A percentile compares a stretch with the other conserved stretches of the same genome.
phyloP scores from a whole-genome alignment of 2,113 vertebrate species.

The Nothoprocta pentlandii region DNA sequence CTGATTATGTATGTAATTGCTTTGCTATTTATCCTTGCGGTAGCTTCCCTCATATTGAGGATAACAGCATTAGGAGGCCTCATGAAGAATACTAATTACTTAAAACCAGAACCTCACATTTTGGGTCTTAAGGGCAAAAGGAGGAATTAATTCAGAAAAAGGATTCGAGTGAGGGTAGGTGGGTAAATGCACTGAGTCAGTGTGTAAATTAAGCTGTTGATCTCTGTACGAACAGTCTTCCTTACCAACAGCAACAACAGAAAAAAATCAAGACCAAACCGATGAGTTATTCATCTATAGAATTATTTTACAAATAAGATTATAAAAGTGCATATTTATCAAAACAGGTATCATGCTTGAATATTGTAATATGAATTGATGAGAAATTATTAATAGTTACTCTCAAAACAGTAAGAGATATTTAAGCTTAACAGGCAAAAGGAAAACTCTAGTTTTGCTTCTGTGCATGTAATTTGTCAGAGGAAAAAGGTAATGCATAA shows the following conservation, averaged over 20 bases:
- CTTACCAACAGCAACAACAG: not conserved
- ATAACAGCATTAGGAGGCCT: not conserved
- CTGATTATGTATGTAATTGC: conserved; percentile 38
- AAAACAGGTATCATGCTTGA: not conserved
- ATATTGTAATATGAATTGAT: not conserved
- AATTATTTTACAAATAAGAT: not conserved
- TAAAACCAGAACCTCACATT: conserved; percentile 41
- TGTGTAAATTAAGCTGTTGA: not conserved
- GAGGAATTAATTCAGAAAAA: conserved; percentile 27
- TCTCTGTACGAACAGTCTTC: not conserved
- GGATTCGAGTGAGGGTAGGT: not conserved
- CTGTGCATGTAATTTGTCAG: conserved; percentile 33
- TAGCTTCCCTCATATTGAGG: not conserved
- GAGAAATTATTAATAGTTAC: not conserved
- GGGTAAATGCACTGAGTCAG: not conserved
- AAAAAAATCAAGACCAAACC: not conserved
- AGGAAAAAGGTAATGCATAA: not conserved
- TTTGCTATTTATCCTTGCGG: conserved; percentile 5
- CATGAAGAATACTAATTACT: conserved; percentile 24
- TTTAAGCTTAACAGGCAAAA: not conserved
- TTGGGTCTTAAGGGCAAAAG: conserved; percentile 4
- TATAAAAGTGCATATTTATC: not conserved
- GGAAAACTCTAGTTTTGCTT: conserved; percentile 45
- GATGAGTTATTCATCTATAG: not conserved
- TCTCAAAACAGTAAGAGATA: not conserved